These are phyloP conservation scores for Gephyroberyx darwinii DNA, from an alignment of 2,797 vertebrate species.

Conservation along the genomic window DNA sequence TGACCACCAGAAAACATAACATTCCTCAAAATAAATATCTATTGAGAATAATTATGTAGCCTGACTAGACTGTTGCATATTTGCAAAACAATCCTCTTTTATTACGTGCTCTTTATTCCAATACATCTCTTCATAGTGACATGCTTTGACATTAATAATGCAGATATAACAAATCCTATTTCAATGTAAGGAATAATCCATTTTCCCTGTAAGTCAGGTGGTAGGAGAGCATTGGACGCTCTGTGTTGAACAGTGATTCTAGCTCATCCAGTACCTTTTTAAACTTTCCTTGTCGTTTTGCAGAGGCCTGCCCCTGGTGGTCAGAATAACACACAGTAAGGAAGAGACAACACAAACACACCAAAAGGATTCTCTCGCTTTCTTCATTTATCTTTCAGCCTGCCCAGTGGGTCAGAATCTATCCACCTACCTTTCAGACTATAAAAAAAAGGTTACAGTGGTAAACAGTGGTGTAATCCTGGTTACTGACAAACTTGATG, in stretches of 20 bases:
- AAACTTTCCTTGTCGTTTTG: slow-evolving; percentile 99
- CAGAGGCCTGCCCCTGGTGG: slow-evolving; percentile 99
- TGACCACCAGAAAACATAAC: slow-evolving; percentile 71
- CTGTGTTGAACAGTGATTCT: slow-evolving; percentile 79
- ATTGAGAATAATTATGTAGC: background rate
- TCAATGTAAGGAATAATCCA: slow-evolving; percentile 53
- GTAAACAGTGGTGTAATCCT: slow-evolving; percentile 4
- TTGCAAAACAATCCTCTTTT: slow-evolving; percentile 4
- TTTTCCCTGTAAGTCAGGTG: slow-evolving; percentile 49
- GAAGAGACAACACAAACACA: slow-evolving; percentile 91
- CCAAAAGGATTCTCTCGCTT: slow-evolving; percentile 80
- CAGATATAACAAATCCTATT: slow-evolving; percentile 48
- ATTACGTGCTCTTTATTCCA: slow-evolving; percentile 1
- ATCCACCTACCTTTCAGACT: slow-evolving; percentile 42
- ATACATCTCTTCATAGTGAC: slow-evolving; percentile 46
- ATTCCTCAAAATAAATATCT: slow-evolving; percentile 15
- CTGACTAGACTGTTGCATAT: slow-evolving; percentile 13
- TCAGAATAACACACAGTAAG: slow-evolving; percentile 99
- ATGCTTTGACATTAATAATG: slow-evolving; percentile 58
- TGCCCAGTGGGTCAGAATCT: slow-evolving; percentile 26
- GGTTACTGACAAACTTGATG: background rate
- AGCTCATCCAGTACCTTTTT: slow-evolving; percentile 99
- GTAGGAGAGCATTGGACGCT: slow-evolving; percentile 68
- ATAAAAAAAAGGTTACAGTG: background rate
- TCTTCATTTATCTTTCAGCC: slow-evolving; percentile 47